phyloP scores from a whole-genome alignment of 2,888 invertebrate species.

The Acronicta psi region DNA sequence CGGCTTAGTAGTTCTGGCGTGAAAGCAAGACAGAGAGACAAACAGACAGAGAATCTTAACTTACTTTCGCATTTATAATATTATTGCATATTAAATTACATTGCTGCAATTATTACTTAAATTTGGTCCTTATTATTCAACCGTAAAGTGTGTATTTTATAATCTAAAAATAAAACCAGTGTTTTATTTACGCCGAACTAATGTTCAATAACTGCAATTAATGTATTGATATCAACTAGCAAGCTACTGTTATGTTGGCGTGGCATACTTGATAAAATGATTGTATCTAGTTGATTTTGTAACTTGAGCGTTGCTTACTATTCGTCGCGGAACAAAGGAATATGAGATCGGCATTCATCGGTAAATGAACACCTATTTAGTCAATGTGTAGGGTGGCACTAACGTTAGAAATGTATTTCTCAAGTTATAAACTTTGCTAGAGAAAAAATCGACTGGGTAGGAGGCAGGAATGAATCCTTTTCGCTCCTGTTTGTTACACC shows the following conservation, averaged over 20 bases:
- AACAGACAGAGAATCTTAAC: too few relatives aligned
- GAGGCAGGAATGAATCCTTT: too few relatives aligned
- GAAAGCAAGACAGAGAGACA: too few relatives aligned
- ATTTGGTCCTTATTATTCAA: not conserved
- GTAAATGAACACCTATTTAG: slow-evolving; percentile 51
- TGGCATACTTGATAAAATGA: slow-evolving; percentile 41
- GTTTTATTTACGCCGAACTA: slow-evolving; percentile 26
- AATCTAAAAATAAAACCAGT: slow-evolving; percentile 2
- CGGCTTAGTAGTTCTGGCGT: too few relatives aligned
- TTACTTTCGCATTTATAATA: too few relatives aligned
- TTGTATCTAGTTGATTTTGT: slow-evolving; percentile 45
- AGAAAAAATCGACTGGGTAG: too few relatives aligned
- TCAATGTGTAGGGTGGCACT: slow-evolving; percentile 25
- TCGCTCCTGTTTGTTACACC: too few relatives aligned
- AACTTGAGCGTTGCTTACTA: slow-evolving; percentile 47
- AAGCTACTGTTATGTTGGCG: slow-evolving; percentile 11
- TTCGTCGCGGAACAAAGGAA: slow-evolving; percentile 51
- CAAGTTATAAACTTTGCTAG: not conserved
- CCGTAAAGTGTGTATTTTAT: not conserved
- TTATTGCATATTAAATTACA: too few relatives aligned
- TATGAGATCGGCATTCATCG: slow-evolving; percentile 51
- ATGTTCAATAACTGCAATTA: slow-evolving; percentile 38
- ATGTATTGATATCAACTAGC: slow-evolving; percentile 24
- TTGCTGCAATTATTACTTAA: not conserved
- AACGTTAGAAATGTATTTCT: slow-evolving; percentile 5